phyloP scores from a whole-genome alignment of 92 coral and sea anemone genomes.

The Anthopleura xanthogrammica region DNA sequence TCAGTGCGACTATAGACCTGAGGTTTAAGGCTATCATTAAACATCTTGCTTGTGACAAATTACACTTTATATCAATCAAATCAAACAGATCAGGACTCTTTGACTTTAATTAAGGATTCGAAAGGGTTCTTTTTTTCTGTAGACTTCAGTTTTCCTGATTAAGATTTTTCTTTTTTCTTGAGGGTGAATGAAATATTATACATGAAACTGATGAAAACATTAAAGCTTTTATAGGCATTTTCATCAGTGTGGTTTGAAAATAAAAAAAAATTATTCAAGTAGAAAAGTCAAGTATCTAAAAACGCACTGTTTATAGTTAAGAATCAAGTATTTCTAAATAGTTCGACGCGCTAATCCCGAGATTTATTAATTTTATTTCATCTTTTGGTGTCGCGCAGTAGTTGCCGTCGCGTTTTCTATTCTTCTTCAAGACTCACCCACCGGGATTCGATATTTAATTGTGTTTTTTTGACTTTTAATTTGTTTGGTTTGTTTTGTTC shows the following conservation, averaged over 20 bases:
- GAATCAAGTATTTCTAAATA: too few species aligned
- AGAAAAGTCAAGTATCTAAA: neutral
- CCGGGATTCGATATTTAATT: constrained; percentile 27
- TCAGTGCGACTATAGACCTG: neutral
- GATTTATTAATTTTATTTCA: neutral
- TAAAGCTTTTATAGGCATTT: too few species aligned
- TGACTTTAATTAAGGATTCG: neutral
- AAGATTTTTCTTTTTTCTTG: neutral
- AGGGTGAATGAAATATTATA: neutral
- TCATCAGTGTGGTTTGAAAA: too few species aligned
- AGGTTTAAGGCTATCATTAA: neutral
- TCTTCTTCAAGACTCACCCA: constrained; percentile 12
- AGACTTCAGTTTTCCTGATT: neutral
- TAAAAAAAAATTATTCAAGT: neutral
- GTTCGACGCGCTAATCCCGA: neutral
- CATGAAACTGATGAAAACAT: too few species aligned
- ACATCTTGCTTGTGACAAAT: neutral
- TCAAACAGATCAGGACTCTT: constrained; percentile 1
- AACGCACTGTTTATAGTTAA: neutral
- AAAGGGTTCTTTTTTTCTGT: neutral
- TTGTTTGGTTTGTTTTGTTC: constrained; percentile 20
- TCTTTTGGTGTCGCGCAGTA: neutral
- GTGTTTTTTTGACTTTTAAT: constrained; percentile 12
- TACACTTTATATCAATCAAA: constrained; percentile 1
- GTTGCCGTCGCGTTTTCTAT: neutral